A percentile compares a stretch with the other conserved stretches of the same genome.
Conservation (phyloP, 2,113 vertebrate species). For the Mastomys coucha region DNA sequence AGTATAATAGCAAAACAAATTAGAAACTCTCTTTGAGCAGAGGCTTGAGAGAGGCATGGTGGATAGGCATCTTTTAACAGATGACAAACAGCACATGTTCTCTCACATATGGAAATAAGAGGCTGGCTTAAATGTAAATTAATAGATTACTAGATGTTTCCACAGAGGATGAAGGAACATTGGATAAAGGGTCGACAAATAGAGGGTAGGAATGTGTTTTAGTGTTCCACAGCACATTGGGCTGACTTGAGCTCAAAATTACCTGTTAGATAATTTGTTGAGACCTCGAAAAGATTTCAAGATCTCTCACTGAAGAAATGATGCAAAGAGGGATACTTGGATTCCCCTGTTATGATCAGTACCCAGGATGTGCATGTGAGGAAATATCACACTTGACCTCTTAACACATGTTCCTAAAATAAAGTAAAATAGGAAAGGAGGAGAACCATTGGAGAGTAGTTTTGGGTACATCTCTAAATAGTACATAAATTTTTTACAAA, state of each 20-base stretch:
- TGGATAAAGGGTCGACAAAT: background rate
- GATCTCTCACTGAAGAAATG: background rate
- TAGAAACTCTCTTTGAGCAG: background rate
- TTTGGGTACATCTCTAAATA: background rate
- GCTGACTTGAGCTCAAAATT: background rate
- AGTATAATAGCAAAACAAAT: background rate
- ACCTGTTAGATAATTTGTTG: background rate
- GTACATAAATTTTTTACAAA: background rate
- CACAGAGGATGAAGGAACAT: background rate
- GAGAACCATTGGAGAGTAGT: background rate
- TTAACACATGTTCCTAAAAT: background rate
- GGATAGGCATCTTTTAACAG: background rate
- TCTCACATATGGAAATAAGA: background rate
- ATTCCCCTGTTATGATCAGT: background rate
- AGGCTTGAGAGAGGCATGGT: background rate
- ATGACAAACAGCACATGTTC: background rate
- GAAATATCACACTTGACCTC: background rate
- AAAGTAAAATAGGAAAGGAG: background rate
- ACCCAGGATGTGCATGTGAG: background rate
- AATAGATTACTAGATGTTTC: background rate
- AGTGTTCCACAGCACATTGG: background rate
- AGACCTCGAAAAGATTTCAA: background rate
- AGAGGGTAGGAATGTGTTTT: background rate
- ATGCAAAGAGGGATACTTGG: background rate
- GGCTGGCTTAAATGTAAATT: background rate